Base-by-base conservation (phyloP, 2,888 invertebrate genomes). In the Ariolimax columbianus region DNA sequence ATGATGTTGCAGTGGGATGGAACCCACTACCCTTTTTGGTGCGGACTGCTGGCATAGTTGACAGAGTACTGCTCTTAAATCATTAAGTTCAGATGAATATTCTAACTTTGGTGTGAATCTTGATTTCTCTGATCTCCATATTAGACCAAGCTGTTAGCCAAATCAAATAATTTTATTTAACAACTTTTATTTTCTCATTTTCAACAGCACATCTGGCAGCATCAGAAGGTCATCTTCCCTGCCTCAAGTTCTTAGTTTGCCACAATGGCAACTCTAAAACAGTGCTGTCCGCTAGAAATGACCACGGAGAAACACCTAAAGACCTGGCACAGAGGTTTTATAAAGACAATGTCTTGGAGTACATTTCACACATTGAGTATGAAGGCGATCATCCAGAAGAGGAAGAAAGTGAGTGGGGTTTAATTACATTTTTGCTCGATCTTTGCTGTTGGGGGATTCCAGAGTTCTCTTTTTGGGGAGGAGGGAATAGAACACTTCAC, bases 291-390 rank as follows among this genome's bases (percentile, higher is more conserved):
- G 94, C 93, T 26, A 89, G 94, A n/a, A 94, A 94, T 84, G 94
- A 94, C 89, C 93, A 94, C 77, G 94, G 94, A 4, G 94, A 94
- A 86, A 94, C 93, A 3, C 93, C 94, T 7, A 93, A 93, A 84
- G 94, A 94, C 87, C 88, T 94, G 75, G 93, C 94, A 23, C 93
- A 94, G 85, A 94, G 93, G 90, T 94, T 94, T 88, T 94, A 93
- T 89, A 94, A 94, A 88, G 92, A 93, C 40, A 88, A 91, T 83
- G 90, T 94, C 30, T 90, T 94, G 26, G 93, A 94, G 75, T 94
- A 94, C 90, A 93, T 94, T 82, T 91, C 91, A 81, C 93, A 93
- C 70, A 92, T 94, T 72, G 94, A 94, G 86, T 93, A 93, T 93
- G 94, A 94, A 87, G 88, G 91, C 81, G 94, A 94, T 86, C 92